phyloP scores from a whole-genome alignment of 2,888 invertebrate species.

The Apodemia duryi region DNA sequence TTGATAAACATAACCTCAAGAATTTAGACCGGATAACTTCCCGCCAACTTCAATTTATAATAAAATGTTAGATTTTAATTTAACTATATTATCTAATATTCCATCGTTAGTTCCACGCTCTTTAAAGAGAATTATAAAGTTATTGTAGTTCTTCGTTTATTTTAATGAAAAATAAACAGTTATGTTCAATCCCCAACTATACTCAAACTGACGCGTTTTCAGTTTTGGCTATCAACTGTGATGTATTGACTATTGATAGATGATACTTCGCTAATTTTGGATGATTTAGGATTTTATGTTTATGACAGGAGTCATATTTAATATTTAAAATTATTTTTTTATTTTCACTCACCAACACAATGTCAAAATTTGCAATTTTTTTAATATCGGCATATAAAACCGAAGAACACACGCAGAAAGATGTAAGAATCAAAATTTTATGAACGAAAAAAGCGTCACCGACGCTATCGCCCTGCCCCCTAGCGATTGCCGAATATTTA shows the following conservation, averaged over 20 bases:
- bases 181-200: conserved; percentile 13
- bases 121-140: neutral
- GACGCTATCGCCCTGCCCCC: conserved; percentile 51
- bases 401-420: conserved; percentile 59
- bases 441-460: conserved; percentile 63
- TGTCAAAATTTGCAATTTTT: conserved; percentile 51
- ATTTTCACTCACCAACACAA: conserved; percentile 66
- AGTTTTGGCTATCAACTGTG: conserved; percentile 27
- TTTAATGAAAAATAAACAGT: conserved; percentile 9
- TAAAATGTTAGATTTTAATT: neutral
- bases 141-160: too few relatives aligned
- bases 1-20: conserved; percentile 31
- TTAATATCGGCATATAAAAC: conserved; percentile 40
- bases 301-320: neutral
- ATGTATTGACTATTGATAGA: neutral
- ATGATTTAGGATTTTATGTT: neutral
- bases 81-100: neutral
- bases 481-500: conserved; percentile 53
- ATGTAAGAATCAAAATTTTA: conserved; percentile 59
- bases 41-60: conserved; percentile 44
- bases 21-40: conserved; percentile 34
- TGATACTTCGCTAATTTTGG: conserved; percentile 5
- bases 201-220: conserved; percentile 41
- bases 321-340: neutral
- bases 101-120: neutral